These are phyloP conservation scores for Crotalus viridis DNA, from an alignment of 2,113 vertebrate species.

Conservation along the genomic window DNA sequence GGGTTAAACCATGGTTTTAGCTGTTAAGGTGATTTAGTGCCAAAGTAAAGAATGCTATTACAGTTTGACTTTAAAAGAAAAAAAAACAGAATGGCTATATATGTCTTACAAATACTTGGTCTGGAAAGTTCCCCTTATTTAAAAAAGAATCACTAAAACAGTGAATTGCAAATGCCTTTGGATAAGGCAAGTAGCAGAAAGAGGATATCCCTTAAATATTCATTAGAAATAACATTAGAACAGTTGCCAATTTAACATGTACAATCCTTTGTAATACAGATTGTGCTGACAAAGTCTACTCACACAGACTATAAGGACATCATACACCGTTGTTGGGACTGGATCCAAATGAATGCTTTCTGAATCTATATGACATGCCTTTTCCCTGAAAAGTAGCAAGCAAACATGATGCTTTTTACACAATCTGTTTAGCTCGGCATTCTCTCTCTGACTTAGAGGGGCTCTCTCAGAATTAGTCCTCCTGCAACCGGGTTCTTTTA, in stretches of 20 bases:
- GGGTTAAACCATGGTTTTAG: slow-evolving; percentile 56
- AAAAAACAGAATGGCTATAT: slow-evolving; percentile 54
- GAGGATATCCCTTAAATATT: slow-evolving; percentile 35
- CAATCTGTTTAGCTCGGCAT: not conserved
- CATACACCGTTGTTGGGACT: slow-evolving; percentile 4
- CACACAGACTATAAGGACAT: too few relatives aligned
- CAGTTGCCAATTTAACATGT: slow-evolving; percentile 49
- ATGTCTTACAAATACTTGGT: slow-evolving; percentile 60
- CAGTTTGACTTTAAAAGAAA: slow-evolving; percentile 52
- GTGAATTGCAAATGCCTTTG: slow-evolving; percentile 53
- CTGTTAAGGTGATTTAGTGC: slow-evolving; percentile 63
- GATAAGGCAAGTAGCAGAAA: slow-evolving; percentile 31
- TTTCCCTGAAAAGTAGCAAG: slow-evolving; percentile 12
- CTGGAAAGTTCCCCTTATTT: slow-evolving; percentile 60
- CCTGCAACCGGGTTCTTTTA: not conserved
- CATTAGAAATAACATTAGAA: slow-evolving; percentile 52
- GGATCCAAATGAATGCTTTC: not conserved
- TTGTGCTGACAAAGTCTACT: not conserved
- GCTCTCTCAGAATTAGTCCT: not conserved
- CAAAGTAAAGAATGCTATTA: slow-evolving; percentile 57
- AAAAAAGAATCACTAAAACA: slow-evolving; percentile 32
- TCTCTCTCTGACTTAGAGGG: not conserved
- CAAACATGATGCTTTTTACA: not conserved
- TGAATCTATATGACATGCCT: not conserved
- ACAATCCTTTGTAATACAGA: slow-evolving; percentile 49